Percentiles rank a stretch among this genome's conserved stretches.
These are phyloP conservation scores for Macrosoma leucophasiata DNA, from an alignment of 2,888 invertebrate species.

Conservation along the genomic window DNA sequence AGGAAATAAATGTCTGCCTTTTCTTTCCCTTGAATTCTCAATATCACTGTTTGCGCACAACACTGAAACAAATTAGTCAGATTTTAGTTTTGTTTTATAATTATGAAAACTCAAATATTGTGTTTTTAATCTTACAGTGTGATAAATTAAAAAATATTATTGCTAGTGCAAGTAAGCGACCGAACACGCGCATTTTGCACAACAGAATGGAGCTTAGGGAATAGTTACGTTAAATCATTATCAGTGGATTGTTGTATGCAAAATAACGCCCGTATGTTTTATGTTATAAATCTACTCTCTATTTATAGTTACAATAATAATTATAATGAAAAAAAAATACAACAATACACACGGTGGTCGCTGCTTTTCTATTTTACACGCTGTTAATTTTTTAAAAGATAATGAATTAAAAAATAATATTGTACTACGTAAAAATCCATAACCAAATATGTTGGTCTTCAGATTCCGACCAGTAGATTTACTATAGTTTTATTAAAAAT, in stretches of 20 bases:
- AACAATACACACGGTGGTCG: no score
- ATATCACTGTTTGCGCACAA: constrained; percentile 14
- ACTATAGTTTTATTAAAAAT: no score
- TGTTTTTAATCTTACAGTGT: constrained; percentile 28
- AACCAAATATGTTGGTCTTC: no score
- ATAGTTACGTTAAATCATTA: constrained; percentile 21
- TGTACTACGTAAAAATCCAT: no score
- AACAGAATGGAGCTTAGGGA: constrained; percentile 32
- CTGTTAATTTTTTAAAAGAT: no score
- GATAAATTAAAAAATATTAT: constrained; percentile 23
- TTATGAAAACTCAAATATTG: constrained; percentile 1
- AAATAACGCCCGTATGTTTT: no score
- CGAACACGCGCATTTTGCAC: constrained; percentile 41
- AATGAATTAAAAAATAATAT: no score
- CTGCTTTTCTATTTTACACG: no score
- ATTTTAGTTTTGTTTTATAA: not conserved
- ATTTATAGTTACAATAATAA: no score
- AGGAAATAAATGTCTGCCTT: constrained; percentile 28
- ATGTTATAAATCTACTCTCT: no score
- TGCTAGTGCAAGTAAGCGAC: constrained; percentile 31
- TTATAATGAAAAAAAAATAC: no score
- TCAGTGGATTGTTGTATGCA: constrained; percentile 29
- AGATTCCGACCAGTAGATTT: no score
- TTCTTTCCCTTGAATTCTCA: constrained; percentile 16
- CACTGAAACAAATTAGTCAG: constrained; percentile 24